Conservation (phyloP, 2,888 invertebrate genomes). For the Cephus rjabovi region DNA sequence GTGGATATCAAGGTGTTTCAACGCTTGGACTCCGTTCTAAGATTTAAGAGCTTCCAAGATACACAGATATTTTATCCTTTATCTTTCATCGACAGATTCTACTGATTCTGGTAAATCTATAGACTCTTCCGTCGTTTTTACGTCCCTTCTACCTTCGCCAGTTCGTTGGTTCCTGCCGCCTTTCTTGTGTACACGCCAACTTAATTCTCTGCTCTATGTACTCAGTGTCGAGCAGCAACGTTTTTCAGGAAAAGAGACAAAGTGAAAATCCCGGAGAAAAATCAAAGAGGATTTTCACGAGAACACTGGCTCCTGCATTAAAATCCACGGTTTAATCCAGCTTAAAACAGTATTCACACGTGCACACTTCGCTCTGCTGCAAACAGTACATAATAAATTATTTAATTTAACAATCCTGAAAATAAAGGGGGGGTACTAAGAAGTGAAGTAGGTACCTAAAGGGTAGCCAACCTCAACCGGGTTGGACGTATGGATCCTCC, state of each 20-base stretch:
- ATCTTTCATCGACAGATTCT: no score
- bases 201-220: no score
- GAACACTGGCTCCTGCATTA: neutral
- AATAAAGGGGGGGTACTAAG: constrained; percentile 32
- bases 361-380: constrained; percentile 5
- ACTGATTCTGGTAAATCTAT: no score
- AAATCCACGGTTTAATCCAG: neutral
- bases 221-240: no score
- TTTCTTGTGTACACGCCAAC: no score
- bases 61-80: no score
- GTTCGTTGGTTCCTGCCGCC: no score
- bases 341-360: neutral
- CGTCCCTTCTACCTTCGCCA: no score
- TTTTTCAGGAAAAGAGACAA: neutral
- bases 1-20: no score
- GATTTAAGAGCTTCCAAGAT: no score
- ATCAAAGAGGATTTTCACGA: neutral
- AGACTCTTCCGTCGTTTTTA: no score
- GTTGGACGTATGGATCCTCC: constrained; percentile 56
- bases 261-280: neutral
- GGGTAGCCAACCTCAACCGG: constrained; percentile 44
- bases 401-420: constrained; percentile 49
- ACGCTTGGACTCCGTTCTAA: no score
- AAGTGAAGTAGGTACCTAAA: constrained; percentile 17
- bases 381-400: constrained; percentile 41